Conservation (phyloP, 1,140 invertebrate genomes). For the Hyposmocoma kahamanoa region DNA sequence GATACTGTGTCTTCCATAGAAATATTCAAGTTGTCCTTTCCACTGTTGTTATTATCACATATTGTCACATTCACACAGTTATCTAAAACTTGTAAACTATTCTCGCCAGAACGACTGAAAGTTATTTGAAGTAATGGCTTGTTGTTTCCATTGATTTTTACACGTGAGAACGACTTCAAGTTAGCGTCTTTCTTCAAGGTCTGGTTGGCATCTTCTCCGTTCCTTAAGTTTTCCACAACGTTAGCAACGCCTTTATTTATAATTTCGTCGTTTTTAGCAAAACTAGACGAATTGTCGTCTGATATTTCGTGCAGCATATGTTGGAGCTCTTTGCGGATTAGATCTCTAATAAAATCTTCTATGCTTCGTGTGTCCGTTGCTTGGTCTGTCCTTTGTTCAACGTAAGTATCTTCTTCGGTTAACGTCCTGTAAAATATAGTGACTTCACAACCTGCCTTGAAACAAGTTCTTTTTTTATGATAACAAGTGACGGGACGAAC, state of each 20-base stretch:
- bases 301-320: slow-evolving; percentile 39
- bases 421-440: not conserved
- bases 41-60: slow-evolving; percentile 25
- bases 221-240: slow-evolving; percentile 43
- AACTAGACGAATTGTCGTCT: slow-evolving; percentile 28
- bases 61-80: slow-evolving; percentile 56
- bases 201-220: slow-evolving; percentile 21
- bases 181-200: slow-evolving; percentile 23
- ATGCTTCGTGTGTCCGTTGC: slow-evolving; percentile 55
- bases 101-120: slow-evolving; percentile 49
- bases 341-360: slow-evolving; percentile 51
- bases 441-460: too few species aligned
- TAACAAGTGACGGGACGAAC: too few species aligned
- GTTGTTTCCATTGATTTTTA: slow-evolving; percentile 62
- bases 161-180: slow-evolving; percentile 48
- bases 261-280: slow-evolving; percentile 30
- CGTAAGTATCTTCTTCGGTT: slow-evolving; percentile 5
- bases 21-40: slow-evolving; percentile 33
- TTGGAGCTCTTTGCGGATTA: slow-evolving; percentile 57
- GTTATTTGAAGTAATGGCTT: slow-evolving; percentile 60
- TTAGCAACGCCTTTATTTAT: slow-evolving; percentile 48
- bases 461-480: too few species aligned
- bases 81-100: slow-evolving; percentile 54
- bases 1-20: slow-evolving; percentile 38
- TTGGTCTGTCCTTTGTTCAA: slow-evolving; percentile 40